phyloP scores from a whole-genome alignment of 2,797 vertebrate species.

The Podargus strigoides region DNA sequence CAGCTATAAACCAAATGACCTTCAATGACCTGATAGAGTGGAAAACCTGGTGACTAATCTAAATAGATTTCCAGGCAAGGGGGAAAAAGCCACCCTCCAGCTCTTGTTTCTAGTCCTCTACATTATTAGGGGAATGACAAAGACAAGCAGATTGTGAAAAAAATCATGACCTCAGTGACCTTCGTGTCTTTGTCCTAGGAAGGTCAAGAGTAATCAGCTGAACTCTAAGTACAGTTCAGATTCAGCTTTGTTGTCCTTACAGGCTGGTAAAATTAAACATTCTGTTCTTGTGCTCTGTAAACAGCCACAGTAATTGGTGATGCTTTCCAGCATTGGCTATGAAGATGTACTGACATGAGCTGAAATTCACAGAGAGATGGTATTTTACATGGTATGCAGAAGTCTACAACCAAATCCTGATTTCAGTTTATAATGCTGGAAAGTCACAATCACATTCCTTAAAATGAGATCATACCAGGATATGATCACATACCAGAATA shows the following conservation, averaged over 20 bases:
- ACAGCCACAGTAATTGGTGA: conserved; percentile 25
- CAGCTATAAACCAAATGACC: conserved; percentile 71
- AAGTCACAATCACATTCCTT: conserved; percentile 8
- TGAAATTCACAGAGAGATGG: neutral
- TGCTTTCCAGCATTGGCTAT: conserved; percentile 12
- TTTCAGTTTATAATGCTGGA: neutral
- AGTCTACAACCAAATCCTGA: neutral
- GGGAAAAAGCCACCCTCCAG: conserved; percentile 20
- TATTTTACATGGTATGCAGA: neutral
- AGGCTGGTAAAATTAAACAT: conserved; percentile 53
- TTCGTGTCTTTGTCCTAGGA: conserved; percentile 58
- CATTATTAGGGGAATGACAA: conserved; percentile 63
- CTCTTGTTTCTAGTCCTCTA: conserved; percentile 52
- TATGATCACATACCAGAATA: neutral
- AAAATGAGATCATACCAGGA: neutral
- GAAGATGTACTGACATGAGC: conserved; percentile 1
- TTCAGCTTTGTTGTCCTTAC: conserved; percentile 40
- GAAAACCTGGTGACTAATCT: conserved; percentile 69
- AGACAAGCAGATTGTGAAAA: conserved; percentile 60
- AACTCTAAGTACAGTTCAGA: conserved; percentile 68
- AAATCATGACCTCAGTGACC: conserved; percentile 59
- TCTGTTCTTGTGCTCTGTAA: conserved; percentile 36
- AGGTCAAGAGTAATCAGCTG: conserved; percentile 63
- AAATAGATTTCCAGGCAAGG: conserved; percentile 67
- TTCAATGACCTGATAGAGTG: conserved; percentile 65